Evolutionary conservation across 2,888 invertebrate species (phyloP), one percentile per base, ranked within the genome.

Genomic region (Eremobia ochroleuca): DNA sequence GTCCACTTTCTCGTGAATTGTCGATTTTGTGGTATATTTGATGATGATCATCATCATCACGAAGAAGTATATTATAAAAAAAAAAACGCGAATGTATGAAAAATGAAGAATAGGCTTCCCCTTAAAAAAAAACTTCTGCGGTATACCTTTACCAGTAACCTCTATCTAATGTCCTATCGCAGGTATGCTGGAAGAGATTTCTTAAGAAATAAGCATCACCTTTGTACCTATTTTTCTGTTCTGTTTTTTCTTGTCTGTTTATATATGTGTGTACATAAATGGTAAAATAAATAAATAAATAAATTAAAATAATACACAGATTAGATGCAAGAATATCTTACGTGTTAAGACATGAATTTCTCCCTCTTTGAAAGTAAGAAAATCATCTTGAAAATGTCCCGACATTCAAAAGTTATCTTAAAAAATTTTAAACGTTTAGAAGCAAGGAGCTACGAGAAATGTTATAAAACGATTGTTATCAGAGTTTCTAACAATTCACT

Each of bases 371-470:
- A 58, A 78, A 34, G 40, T 1, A 55, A 77, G 52, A 55, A 72
- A 79, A 58, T 70, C 43, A 52, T 43, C 72, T 62, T 43, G 28
- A 55, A 67, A 73, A 67, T 34, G 13, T 74, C 28, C 11, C n/a
- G 9, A 37, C 31, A n/a, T 71, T 67, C 28, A 64, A 58, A 25
- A 58, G 55, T 18, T 80, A 80, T 61, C 40, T 75, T 37, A 55
- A 67, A 84, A 73, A 75, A 69, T 31, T 65, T 72, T 28, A 37
- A 83, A 61, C 43, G n/a, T 82, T 76, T 61, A 71, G 37, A 62
- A 49, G 34, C 55, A 59, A 69, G 25, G 21, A 62, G 37, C 61
- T 21, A 61, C 59, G 46, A 21, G 31, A 31, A 59, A 70, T 59
- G n/a, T 55, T 72, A 49, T 37, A 67, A 55, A 58, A 73, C 49